These are phyloP conservation scores for Cinclus mexicanus DNA, from an alignment of 2,113 vertebrate species.

Conservation along the genomic window DNA sequence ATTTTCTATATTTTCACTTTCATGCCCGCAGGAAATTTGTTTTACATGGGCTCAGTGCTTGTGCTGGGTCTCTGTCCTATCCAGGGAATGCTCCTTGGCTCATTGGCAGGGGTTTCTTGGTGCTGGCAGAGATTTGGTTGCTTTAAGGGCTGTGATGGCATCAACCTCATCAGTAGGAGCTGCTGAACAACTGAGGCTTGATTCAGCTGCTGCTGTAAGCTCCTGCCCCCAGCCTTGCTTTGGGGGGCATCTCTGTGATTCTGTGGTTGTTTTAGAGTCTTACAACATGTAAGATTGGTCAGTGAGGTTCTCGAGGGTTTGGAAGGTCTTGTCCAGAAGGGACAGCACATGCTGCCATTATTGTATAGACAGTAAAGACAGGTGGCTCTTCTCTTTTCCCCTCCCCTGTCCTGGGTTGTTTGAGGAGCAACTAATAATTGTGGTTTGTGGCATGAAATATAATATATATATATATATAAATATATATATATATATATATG, in stretches of 20 bases:
- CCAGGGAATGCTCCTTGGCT: background rate
- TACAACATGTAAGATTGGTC: background rate
- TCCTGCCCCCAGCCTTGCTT: background rate
- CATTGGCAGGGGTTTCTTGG: background rate
- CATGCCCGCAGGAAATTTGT: background rate
- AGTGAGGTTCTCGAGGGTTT: background rate
- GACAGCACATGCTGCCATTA: accelerated
- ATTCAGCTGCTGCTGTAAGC: background rate
- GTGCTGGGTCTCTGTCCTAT: background rate
- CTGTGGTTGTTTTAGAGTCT: background rate
- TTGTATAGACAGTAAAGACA: background rate
- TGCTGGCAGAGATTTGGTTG: background rate
- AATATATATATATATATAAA: background rate
- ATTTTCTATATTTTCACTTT: background rate
- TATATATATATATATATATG: too few relatives aligned
- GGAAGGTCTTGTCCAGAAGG: background rate
- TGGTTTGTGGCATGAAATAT: background rate
- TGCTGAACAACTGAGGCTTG: background rate
- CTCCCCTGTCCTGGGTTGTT: background rate
- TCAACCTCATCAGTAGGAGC: background rate
- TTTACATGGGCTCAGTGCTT: background rate
- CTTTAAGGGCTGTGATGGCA: accelerated
- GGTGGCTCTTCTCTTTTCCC: background rate
- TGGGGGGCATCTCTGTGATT: background rate
- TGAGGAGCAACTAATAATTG: background rate